Base-by-base conservation (phyloP, 2,113 vertebrate species). In the Myxocyprinus asiaticus region DNA sequence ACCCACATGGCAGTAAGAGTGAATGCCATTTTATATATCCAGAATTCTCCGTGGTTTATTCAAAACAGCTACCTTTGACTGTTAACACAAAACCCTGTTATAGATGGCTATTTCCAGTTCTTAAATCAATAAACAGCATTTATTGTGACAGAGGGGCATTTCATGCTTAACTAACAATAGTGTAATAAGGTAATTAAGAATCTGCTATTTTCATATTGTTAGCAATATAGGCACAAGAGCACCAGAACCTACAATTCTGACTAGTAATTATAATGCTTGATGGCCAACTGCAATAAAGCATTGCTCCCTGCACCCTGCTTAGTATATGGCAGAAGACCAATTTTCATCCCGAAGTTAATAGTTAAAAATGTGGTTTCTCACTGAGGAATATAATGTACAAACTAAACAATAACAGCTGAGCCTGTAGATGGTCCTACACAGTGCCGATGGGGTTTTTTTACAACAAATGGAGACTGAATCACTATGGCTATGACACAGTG, bases 361-460 rank as follows among this genome's bases (percentile, higher is more conserved):
- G 63, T 62, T 70, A 71, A 77, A 71, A 65, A 55, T 7, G 51
- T 78, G 67, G 44, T 67, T 80, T 58, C 63, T 77, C 78, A 67
- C 72, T 53, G 71, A 79, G 65, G 59, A 67, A 81, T 66, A 65
- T 65, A 65, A 44, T 76, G 62, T 62, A 65, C 22, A 73, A 9
- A 33, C 22, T 33, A 33, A 33, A 68, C 69, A 68, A 74, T 56
- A 82, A 78, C 83, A 82, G 80, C 83, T 84, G 76, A 81, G 83
- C 72, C 72, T 67, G 17, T 78, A 78, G 71, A 82, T 73, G 77
- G 51, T 77, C 58, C 72, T 71, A 72, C 66, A 62, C 76, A 85
- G 80, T 82, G 67, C 77, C 81, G 76, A 51, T 61, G 56, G 64
- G 43, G 77, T 44, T 50, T 71, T 50, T 71, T 58, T 68, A 72